Percentiles rank a stretch among this genome's conserved stretches.
phyloP scores from a whole-genome alignment of 1,140 invertebrate species.

The Drosophila neocordata region DNA sequence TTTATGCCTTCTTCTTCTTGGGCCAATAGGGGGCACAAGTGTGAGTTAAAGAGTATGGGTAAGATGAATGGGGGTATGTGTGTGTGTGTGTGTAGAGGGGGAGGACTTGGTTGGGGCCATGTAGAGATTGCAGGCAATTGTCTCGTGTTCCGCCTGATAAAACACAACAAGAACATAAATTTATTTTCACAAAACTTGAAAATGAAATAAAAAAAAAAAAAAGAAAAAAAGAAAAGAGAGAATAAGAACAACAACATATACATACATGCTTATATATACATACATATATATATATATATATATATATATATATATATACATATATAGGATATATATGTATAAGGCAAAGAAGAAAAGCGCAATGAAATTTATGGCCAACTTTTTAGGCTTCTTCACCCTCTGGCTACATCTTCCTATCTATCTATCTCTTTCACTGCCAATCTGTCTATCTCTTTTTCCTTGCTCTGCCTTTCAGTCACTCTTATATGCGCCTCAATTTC shows the following conservation, averaged over 20 bases:
- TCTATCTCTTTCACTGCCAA: background rate
- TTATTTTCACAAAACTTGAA: conserved; percentile 59
- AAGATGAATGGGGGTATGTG: background rate
- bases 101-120: background rate
- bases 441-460: background rate
- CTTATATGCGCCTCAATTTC: conserved; percentile 25
- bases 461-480: background rate
- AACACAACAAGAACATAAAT: conserved; percentile 63
- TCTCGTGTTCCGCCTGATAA: conserved; percentile 63
- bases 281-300: background rate
- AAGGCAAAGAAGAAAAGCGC: conserved; percentile 31
- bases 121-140: conserved; percentile 45
- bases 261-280: background rate
- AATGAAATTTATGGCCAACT: conserved; percentile 55
- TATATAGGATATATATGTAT: conserved; percentile 11
- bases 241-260: background rate
- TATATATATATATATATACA: background rate
- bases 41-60: too few relatives aligned
- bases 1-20: conserved; percentile 38
- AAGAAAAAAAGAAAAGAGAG: conserved; percentile 15
- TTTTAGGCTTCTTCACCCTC: conserved; percentile 29
- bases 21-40: background rate
- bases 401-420: background rate
- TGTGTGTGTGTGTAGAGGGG: conserved; percentile 19
- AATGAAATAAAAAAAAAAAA: conserved; percentile 43